Evolutionary conservation across 2,797 vertebrate species (phyloP).

Genomic region (Eurystomus glaucurus): DNA sequence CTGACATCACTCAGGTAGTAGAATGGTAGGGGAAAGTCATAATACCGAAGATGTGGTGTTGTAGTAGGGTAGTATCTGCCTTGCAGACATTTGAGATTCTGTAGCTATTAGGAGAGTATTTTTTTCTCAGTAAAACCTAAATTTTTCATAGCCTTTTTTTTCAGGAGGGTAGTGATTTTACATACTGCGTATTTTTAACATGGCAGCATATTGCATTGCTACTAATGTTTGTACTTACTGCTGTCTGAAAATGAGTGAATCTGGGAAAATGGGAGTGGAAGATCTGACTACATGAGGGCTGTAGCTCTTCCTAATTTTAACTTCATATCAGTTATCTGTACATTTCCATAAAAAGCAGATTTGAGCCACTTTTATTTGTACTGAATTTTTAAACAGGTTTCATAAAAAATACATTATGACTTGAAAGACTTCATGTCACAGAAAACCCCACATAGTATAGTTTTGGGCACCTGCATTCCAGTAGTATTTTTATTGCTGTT

Average conservation of each 20-base stretch:
- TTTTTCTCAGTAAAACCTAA: constrained; percentile 76
- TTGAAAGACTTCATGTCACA: background rate
- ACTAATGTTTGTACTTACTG: constrained; percentile 14
- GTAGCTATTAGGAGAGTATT: constrained; percentile 78
- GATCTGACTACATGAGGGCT: constrained; percentile 45
- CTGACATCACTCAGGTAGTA: constrained; percentile 90
- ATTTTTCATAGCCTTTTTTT: constrained; percentile 78
- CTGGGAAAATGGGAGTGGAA: constrained; percentile 9
- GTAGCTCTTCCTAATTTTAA: background rate
- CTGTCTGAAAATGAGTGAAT: background rate
- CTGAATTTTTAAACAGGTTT: background rate
- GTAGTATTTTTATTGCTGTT: background rate
- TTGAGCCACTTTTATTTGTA: background rate
- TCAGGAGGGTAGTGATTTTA: constrained; percentile 74
- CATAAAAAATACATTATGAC: background rate
- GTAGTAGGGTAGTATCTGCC: constrained; percentile 78
- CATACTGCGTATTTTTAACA: constrained; percentile 57
- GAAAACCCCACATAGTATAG: background rate
- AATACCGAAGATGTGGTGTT: constrained; percentile 71
- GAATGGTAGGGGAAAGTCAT: constrained; percentile 82
- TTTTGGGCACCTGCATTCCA: background rate
- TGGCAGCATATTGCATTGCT: constrained; percentile 46
- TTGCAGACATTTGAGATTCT: constrained; percentile 77
- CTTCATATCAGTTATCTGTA: background rate
- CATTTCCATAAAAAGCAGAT: background rate